Base-by-base conservation (phyloP, 2,888 invertebrate genomes). In the Nezara viridula region DNA sequence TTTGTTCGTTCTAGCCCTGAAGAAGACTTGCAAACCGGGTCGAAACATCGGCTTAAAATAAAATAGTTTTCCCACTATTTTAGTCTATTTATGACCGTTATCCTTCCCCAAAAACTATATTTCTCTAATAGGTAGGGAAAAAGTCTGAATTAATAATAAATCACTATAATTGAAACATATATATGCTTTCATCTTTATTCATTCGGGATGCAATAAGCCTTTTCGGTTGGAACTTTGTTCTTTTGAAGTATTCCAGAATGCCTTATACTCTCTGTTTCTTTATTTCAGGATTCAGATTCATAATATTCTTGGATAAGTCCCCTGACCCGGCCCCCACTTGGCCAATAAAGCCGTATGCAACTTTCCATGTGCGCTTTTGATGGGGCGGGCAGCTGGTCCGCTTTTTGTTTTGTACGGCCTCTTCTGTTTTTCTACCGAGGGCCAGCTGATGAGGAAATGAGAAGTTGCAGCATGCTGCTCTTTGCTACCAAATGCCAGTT, bases 381-480 rank as follows among this genome's bases (percentile, higher is more conserved):
- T 81, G 44, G 40, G 5, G 4, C 2, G 81, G 44, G 44, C 81
- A 81, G 81, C 81, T 81, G 81, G 44, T 44, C 24, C 14, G 81
- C 12, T 81, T 81, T 81, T 81, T 81, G 81, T 81, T 81, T 47
- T 81, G n/a, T n/a, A 10, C 24, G n/a, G n/a, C n/a, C 44, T 44
- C 81, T 81, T 44, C n/a, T 44, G 44, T 81, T 81, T 44, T 81
- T 81, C 44, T 44, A 2, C 44, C n/a, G 12, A 24, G 24, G 81
- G 81, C 81, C 81, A 81, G 81, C 81, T 81, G 81, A 81, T 47
- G 81, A 47, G 44, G 44, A 81, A 40, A 81, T 73, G 66, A 73
- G 37, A 37, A 16, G 27, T 73, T 19, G 66, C 66, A 73, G 66
- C 66, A 9, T 37, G 37, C 66, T 37, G 60, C 37, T 21, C 32